These are phyloP conservation scores for Clamator glandarius DNA, from an alignment of 2,797 vertebrate species.

Conservation along the genomic window DNA sequence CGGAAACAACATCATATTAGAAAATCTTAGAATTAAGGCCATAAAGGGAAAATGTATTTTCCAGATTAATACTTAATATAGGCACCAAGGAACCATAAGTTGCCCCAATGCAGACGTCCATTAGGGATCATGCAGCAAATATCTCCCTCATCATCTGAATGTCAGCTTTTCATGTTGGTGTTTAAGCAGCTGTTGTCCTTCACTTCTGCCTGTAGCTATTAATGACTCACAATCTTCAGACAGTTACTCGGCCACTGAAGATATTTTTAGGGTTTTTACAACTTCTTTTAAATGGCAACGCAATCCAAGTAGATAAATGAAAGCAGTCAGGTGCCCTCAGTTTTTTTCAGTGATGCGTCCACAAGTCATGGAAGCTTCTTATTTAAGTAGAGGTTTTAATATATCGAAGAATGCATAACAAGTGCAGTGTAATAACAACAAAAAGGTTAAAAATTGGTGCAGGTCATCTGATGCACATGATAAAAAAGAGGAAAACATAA, in stretches of 20 bases:
- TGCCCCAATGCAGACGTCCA: not conserved
- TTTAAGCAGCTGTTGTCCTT: constrained; percentile 39
- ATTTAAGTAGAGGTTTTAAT: not conserved
- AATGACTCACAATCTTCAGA: constrained; percentile 61
- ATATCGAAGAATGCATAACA: not conserved
- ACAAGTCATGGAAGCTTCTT: not conserved
- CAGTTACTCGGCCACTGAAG: constrained; percentile 47
- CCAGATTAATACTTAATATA: not conserved
- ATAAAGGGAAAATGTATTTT: not conserved
- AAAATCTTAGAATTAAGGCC: not conserved
- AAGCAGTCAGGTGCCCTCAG: constrained; percentile 16
- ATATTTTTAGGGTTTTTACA: constrained; percentile 53
- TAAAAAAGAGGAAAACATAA: not conserved
- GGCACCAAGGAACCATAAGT: not conserved
- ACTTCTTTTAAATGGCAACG: constrained; percentile 37
- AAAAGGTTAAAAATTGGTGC: not conserved
- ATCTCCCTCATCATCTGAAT: not conserved
- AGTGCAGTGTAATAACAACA: not conserved
- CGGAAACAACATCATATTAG: not conserved
- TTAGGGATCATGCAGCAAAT: not conserved
- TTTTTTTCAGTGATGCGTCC: not conserved
- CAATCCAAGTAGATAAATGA: constrained; percentile 33
- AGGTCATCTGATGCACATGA: too few relatives aligned
- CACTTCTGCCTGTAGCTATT: constrained; percentile 39
- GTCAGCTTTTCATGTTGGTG: not conserved